phyloP scores from a whole-genome alignment of 2,113 vertebrate species.

The Gorilla gorilla region DNA sequence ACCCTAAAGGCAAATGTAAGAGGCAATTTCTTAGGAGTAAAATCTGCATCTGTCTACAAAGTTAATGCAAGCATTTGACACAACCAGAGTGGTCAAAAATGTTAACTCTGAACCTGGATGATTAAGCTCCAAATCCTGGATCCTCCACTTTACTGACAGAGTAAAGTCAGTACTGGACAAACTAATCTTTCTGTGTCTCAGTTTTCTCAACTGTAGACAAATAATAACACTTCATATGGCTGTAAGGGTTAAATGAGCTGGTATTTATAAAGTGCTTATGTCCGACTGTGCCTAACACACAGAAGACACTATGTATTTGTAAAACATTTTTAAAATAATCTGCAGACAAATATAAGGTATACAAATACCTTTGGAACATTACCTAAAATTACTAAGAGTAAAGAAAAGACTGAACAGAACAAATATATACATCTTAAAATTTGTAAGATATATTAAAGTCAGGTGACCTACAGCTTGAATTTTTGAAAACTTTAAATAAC shows the following conservation, averaged over 20 bases:
- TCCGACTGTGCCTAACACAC: not conserved
- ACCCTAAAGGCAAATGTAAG: not conserved
- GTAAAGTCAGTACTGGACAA: not conserved
- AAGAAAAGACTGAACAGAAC: not conserved
- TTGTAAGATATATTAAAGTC: not conserved
- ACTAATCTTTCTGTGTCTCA: not conserved
- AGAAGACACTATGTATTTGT: not conserved
- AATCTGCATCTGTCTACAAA: not conserved
- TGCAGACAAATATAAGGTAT: not conserved
- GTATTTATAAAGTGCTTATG: not conserved
- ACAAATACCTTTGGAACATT: not conserved
- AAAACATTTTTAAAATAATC: not conserved
- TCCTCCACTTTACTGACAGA: not conserved
- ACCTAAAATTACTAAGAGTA: not conserved
- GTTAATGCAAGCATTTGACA: not conserved
- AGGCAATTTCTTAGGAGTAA: not conserved
- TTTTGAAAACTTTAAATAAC: conserved; percentile 19
- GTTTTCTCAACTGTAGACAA: not conserved
- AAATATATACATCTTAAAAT: not conserved
- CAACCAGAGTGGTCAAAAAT: not conserved
- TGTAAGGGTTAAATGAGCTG: not conserved
- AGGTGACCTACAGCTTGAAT: not conserved
- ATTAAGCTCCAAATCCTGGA: not conserved
- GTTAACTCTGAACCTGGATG: not conserved
- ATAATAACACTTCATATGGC: not conserved